Conservation (phyloP, 2,888 invertebrate genomes). For the Apoderus coryli region DNA sequence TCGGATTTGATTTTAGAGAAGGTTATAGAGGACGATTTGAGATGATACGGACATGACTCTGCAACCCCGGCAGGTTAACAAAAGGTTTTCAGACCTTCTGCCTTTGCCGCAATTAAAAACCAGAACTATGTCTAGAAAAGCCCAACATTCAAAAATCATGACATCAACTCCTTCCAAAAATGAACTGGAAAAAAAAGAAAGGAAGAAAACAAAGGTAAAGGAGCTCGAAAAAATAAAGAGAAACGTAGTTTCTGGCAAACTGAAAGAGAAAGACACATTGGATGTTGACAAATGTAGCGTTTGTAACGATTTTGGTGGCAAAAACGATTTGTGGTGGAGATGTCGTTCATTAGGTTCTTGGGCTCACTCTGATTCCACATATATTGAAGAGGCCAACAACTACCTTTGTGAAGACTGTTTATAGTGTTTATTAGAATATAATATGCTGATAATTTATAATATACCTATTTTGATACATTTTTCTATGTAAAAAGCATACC, state of each 20-base stretch:
- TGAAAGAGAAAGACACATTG: neutral
- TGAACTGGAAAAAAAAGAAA: slow-evolving; percentile 2
- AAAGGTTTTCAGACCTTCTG: slow-evolving; percentile 1
- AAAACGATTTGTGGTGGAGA: slow-evolving; percentile 1
- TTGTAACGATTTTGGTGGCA: slow-evolving; percentile 1
- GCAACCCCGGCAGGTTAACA: neutral
- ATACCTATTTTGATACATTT: neutral
- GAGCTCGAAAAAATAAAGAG: slow-evolving; percentile 1
- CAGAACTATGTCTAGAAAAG: neutral
- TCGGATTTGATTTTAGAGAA: slow-evolving; percentile 2
- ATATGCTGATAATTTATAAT: too few species aligned
- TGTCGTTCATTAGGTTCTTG: slow-evolving; percentile 1
- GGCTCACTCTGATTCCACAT: slow-evolving; percentile 1
- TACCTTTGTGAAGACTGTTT: neutral
- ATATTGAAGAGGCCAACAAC: neutral
- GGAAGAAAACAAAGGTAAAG: neutral
- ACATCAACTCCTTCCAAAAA: slow-evolving; percentile 1
- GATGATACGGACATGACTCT: slow-evolving; percentile 2
- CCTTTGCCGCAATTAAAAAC: slow-evolving; percentile 2
- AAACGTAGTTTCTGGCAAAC: slow-evolving; percentile 2
- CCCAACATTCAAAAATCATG: slow-evolving; percentile 2
- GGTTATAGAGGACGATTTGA: slow-evolving; percentile 2
- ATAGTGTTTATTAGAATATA: too few species aligned
- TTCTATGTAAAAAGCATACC: neutral
- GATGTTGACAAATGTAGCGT: slow-evolving; percentile 1